Percentiles rank a stretch among this genome's conserved stretches.
Conservation (phyloP, 2,113 vertebrate genomes). For the Pungitius pungitius region DNA sequence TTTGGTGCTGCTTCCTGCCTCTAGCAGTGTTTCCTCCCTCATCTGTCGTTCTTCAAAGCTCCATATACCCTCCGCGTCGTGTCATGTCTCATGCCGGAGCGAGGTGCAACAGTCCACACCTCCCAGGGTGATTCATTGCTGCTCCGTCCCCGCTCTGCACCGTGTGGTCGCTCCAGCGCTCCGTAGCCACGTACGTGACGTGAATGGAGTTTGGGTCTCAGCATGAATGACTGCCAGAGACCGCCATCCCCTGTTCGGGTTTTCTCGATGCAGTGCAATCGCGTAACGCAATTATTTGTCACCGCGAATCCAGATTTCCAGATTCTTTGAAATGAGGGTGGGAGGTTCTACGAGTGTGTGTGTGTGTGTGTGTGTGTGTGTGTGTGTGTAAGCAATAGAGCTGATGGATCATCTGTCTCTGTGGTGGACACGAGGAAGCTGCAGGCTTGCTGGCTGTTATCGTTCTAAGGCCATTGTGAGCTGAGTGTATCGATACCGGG, state of each 20-base stretch:
- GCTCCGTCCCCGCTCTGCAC: constrained; percentile 69
- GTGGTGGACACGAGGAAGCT: constrained; percentile 41
- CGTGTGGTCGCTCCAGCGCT: constrained; percentile 73
- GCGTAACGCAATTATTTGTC: constrained; percentile 47
- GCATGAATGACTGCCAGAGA: constrained; percentile 71
- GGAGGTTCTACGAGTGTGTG: no score
- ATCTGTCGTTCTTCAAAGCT: constrained; percentile 16
- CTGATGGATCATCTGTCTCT: constrained; percentile 51
- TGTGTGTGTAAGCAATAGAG: constrained; percentile 55
- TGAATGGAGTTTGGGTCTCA: constrained; percentile 75
- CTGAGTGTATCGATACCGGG: constrained; percentile 36
- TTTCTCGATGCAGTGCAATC: constrained; percentile 63
- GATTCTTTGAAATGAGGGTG: no score
- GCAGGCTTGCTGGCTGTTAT: constrained; percentile 29
- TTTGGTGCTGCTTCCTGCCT: neutral
- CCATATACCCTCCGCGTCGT: constrained; percentile 48
- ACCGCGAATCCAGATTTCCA: constrained; percentile 54
- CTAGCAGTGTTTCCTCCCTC: constrained; percentile 8
- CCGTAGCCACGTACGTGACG: constrained; percentile 74
- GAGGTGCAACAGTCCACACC: constrained; percentile 75
- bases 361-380: no score
- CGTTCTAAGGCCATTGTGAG: constrained; percentile 53
- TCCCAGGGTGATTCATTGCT: constrained; percentile 74
- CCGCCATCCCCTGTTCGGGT: constrained; percentile 59
- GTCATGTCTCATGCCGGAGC: constrained; percentile 57